Evolutionary conservation across 37 sponge, comb jelly and placozoan species (phyloP).

Genomic region (Amphimedon queenslandica): DNA sequence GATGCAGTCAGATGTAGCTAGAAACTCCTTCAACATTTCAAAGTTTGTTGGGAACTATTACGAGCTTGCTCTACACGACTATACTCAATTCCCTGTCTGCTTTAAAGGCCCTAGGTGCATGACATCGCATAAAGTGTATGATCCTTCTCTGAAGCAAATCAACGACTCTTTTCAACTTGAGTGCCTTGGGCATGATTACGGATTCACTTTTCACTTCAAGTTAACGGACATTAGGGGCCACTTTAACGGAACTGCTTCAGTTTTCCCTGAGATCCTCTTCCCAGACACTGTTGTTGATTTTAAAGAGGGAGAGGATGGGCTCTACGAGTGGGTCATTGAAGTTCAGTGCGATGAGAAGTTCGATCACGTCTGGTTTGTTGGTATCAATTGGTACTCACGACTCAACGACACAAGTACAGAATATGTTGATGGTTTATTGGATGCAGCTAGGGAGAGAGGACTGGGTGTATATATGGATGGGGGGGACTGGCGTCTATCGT

Average conservation of each 20-base stretch:
- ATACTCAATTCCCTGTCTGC: conserved; percentile 55
- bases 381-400: conserved; percentile 49
- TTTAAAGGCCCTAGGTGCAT: conserved; percentile 34
- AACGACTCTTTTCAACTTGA: conserved; percentile 37
- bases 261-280: conserved; percentile 9
- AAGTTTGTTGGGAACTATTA: conserved; percentile 51
- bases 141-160: conserved; percentile 17
- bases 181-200: conserved; percentile 23
- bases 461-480: conserved; percentile 38
- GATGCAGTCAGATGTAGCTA: conserved; percentile 50
- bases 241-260: conserved; percentile 17
- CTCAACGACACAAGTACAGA: conserved; percentile 10
- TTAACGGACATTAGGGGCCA: conserved; percentile 31
- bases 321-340: conserved; percentile 59
- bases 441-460: conserved; percentile 34
- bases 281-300: conserved; percentile 57
- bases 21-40: conserved; percentile 24
- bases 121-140: conserved; percentile 35
- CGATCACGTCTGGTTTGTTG: conserved; percentile 42
- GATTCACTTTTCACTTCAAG: conserved; percentile 15
- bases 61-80: conserved; percentile 58
- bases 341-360: conserved; percentile 54
- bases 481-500: no score
- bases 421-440: conserved; percentile 19
- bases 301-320: conserved; percentile 15